Base-by-base conservation (phyloP, 2,888 invertebrate species). In the Lasioglossum villosulum region DNA sequence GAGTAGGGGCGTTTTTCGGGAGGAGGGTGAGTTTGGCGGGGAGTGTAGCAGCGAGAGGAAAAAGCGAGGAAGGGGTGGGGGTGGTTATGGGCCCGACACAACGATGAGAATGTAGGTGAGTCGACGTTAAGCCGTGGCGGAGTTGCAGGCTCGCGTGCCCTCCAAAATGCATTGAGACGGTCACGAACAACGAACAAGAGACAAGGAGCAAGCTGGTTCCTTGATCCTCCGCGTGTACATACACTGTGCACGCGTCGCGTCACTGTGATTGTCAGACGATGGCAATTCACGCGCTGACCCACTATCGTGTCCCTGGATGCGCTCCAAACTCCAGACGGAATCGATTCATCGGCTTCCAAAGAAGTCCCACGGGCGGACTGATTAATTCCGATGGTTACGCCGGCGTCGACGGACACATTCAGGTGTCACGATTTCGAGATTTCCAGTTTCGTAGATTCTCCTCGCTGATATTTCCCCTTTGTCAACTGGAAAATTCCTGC, bases 121-220 rank as follows among this genome's bases (percentile, higher is more conserved):
- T 78, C 84, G 63, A 82, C 86, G 91, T 91, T 94, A 94, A 94
- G 93, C 94, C 92, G 92, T 84, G 83, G 78, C 82, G 75, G 83
- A 86, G 92, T 92, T 94, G 94, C 94, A 86, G 87, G 86, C 92
- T 93, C 94, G 93, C 92, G 94, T 91, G 30, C 86, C 89, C 88
- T 83, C 86, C 78, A 73, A 80, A 86, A 85, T 88, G 92, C 92
- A 94, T 94, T 94, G 93, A 94, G 90, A 87, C 90, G 90, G 94
- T 94, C 94, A 94, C 94, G 94, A 92, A 92, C 93, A 82, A 83
- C 83, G 81, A 70, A 23, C 70, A 39, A 84, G 86, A 82, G 37
- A 14, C 83, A 72, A 48, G 30, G 63, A 63, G 6, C 63, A 30
- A 19, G 27, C 30, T 6, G 63, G 63, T 63, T 19, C 63, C 63